These are phyloP conservation scores for Cyclargus thomasi DNA, from an alignment of 1,140 invertebrate genomes.

Conservation along the genomic window DNA sequence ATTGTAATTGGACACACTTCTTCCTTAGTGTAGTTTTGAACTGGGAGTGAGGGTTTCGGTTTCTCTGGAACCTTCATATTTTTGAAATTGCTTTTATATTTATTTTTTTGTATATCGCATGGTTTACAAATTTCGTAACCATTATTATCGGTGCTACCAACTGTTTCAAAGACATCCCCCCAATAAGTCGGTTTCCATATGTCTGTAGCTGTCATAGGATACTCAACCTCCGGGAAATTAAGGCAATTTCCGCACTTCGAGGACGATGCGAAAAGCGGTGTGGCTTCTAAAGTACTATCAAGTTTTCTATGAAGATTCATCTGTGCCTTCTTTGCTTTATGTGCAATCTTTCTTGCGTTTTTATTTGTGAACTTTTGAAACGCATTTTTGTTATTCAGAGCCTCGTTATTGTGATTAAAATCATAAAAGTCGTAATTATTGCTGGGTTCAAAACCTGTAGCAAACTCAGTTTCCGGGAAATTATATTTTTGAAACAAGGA, in stretches of 20 bases:
- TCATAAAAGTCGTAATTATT: slow-evolving; percentile 21
- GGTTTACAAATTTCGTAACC: neutral
- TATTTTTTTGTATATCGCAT: neutral
- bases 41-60: neutral
- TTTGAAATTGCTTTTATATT: neutral
- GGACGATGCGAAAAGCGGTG: slow-evolving; percentile 22
- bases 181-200: slow-evolving; percentile 47
- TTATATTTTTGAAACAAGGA: slow-evolving; percentile 30
- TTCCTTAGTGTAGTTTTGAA: neutral
- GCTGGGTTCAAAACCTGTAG: slow-evolving; percentile 24
- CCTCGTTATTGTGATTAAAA: neutral
- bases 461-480: slow-evolving; percentile 43
- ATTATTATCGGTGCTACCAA: slow-evolving; percentile 12
- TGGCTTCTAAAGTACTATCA: neutral
- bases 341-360: neutral
- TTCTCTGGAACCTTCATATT: neutral
- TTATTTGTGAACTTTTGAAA: neutral
- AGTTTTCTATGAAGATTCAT: neutral
- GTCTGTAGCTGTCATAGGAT: slow-evolving; percentile 42
- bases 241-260: slow-evolving; percentile 28
- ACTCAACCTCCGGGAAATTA: slow-evolving; percentile 53
- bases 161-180: slow-evolving; percentile 24
- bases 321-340: neutral
- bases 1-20: neutral
- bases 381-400: neutral